Conservation (phyloP, 2,888 invertebrate species). For the Diachrysia chrysitis region DNA sequence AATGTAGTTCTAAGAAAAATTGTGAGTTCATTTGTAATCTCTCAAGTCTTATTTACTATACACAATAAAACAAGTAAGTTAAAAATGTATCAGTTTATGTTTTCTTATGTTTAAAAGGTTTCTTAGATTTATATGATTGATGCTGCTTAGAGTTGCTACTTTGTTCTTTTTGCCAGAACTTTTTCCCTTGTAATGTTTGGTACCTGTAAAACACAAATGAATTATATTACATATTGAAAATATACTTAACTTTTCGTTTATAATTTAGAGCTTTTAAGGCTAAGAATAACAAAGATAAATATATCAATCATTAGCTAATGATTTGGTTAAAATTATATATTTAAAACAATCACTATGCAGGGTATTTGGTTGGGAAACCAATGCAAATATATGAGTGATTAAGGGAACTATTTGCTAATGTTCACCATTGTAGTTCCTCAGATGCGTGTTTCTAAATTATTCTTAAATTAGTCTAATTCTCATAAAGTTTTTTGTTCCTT, state of each 20-base stretch:
- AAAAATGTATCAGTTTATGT: conserved; percentile 37
- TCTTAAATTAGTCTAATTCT: no score
- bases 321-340: background rate
- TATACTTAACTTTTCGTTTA: background rate
- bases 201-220: conserved; percentile 77
- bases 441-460: no score
- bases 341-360: no score
- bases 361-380: no score
- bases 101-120: conserved; percentile 76
- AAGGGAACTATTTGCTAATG: no score
- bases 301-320: background rate
- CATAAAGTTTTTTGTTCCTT: no score
- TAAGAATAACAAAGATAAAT: no score
- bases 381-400: no score
- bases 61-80: conserved; percentile 54
- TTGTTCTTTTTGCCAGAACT: conserved; percentile 82
- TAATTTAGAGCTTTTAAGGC: background rate
- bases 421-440: no score
- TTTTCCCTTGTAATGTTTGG: conserved; percentile 81
- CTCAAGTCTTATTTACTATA: conserved; percentile 42
- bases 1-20: conserved; percentile 45
- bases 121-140: conserved; percentile 73
- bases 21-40: conserved; percentile 56
- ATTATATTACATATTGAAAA: conserved; percentile 10
- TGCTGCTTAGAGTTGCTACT: conserved; percentile 51